Percentiles rank a stretch among this genome's conserved stretches.
These are phyloP conservation scores for Polypterus bichir DNA, from an alignment of 2,113 vertebrate species.

Conservation along the genomic window DNA sequence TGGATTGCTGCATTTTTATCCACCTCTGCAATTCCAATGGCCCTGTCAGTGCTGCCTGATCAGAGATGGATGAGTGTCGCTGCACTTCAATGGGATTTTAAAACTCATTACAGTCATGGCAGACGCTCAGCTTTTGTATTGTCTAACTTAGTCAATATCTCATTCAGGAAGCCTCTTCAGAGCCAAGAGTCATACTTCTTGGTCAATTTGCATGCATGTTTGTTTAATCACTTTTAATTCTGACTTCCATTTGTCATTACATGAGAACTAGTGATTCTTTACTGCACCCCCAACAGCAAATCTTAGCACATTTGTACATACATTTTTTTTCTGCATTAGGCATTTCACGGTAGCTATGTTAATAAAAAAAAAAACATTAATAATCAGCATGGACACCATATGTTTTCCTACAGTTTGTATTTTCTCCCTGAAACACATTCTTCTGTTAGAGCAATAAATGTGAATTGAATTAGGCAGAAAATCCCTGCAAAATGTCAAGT, in stretches of 20 bases:
- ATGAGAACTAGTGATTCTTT: neutral
- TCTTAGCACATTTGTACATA: too few relatives aligned
- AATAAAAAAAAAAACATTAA: too few relatives aligned
- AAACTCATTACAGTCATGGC: neutral
- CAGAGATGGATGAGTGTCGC: neutral
- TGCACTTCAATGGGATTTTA: neutral
- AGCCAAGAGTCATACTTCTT: neutral
- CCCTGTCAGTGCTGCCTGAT: neutral
- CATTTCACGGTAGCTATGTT: too few relatives aligned
- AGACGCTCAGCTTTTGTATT: neutral
- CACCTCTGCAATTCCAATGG: neutral
- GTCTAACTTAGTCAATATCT: neutral
- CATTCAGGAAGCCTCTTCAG: neutral
- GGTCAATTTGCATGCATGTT: neutral
- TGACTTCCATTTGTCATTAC: neutral
- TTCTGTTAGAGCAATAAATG: too few relatives aligned
- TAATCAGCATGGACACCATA: too few relatives aligned
- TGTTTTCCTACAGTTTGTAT: too few relatives aligned
- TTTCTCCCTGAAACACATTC: too few relatives aligned
- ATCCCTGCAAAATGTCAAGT: too few relatives aligned
- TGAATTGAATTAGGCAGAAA: too few relatives aligned
- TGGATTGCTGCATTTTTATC: too few relatives aligned
- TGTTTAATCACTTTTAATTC: neutral
- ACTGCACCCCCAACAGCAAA: too few relatives aligned
- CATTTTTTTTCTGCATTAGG: too few relatives aligned